Base-by-base conservation (phyloP, 2,888 invertebrate genomes). In the Apodemia zela region DNA sequence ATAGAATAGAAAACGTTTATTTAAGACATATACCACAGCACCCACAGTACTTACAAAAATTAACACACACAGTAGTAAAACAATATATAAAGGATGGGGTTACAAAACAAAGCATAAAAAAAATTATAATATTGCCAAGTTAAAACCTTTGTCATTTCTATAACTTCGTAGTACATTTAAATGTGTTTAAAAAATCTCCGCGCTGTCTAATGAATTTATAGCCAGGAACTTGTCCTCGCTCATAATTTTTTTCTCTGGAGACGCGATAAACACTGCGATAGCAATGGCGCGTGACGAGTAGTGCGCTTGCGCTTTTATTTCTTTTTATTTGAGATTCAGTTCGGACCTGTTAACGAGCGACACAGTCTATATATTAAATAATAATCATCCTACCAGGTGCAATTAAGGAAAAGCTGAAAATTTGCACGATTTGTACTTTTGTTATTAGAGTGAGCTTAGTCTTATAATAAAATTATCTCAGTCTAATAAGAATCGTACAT, bases 201-300 rank as follows among this genome's bases (percentile, higher is more conserved):
- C 81, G 82, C 73, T 79, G 87, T 83, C 86, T 91, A 92, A 92
- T 92, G 91, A 92, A 92, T 92, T 92, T 92, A 92, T 88, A 87
- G 85, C 76, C 85, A 82, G 89, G 89, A 89, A 89, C 85, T 89
- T 87, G 87, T 84, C 82, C 84, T 75, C 77, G 78, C 68, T 71
- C 75, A 66, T 75, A 77, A 78, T 78, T 85, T 86, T 85, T 86
- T 84, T 82, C 87, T 82, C 87, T 69, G 67, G 82, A 79, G 82
- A 78, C 81, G 75, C 80, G 87, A 87, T 85, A 86, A 84, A 82
- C 79, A 57, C 25, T 45, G 45, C 82, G 87, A 89, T 89, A 84
- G 81, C 81, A 71, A 77, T 73, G 73, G 75, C 68, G 71, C 82
- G 82, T 85, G 83, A 84, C 82, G 79, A 77, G 54, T 42, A 54